Conservation (phyloP, 92 coral and sea anemone species). For the Siderastrea radians region DNA sequence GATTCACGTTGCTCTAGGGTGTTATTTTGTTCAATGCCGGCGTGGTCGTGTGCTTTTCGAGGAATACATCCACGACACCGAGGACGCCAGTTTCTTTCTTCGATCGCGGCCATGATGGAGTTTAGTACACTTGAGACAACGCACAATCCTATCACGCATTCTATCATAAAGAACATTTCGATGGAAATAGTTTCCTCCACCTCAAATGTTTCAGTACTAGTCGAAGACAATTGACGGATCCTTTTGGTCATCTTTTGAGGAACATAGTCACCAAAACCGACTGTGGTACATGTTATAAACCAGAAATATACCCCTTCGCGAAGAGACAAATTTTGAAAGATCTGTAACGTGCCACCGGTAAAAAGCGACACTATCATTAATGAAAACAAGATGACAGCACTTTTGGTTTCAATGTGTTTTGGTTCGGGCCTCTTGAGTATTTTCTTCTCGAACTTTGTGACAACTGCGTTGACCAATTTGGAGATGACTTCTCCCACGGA, state of each 20-base stretch:
- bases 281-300: constrained; percentile 50
- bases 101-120: constrained; percentile 38
- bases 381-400: constrained; percentile 16
- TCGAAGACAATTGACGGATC: neutral
- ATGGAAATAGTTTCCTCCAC: no score
- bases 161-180: neutral
- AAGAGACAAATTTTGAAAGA: neutral
- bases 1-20: neutral
- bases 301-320: constrained; percentile 47
- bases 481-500: constrained; percentile 46
- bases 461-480: neutral
- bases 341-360: neutral
- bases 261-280: constrained; percentile 51
- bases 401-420: neutral
- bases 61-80: constrained; percentile 7
- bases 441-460: constrained; percentile 18
- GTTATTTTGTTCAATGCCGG: neutral
- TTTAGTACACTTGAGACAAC: constrained; percentile 52
- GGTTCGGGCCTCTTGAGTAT: constrained; percentile 2
- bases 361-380: neutral
- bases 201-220: neutral
- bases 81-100: constrained; percentile 25
- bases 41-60: neutral
- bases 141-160: constrained; percentile 23
- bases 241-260: neutral